These are phyloP conservation scores for Ariolimax columbianus DNA, from an alignment of 2,888 invertebrate genomes.

Conservation along the genomic window DNA sequence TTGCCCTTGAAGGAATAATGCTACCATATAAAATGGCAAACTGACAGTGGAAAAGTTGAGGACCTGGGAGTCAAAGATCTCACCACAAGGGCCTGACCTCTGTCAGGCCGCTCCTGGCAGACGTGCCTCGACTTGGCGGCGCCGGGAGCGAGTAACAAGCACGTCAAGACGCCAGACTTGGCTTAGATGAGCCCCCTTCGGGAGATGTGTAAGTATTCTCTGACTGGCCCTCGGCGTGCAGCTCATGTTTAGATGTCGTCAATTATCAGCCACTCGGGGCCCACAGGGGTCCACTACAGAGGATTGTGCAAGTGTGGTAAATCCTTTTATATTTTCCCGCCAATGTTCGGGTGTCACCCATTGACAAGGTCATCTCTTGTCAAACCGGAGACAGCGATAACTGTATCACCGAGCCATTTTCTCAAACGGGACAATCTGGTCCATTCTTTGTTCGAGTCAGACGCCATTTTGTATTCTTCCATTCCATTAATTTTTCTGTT, in stretches of 20 bases:
- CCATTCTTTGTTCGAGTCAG: not conserved
- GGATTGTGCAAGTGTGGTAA: conserved; percentile 23
- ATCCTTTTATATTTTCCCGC: conserved; percentile 20
- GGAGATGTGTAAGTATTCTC: conserved; percentile 19
- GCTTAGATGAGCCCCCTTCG: not conserved
- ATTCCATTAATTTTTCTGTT: not conserved
- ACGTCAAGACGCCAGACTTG: conserved; percentile 17
- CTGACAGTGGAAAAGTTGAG: not conserved
- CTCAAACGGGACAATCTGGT: not conserved
- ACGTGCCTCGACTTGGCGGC: conserved; percentile 20
- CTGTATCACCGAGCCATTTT: not conserved
- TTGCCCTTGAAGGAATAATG: conserved; percentile 15
- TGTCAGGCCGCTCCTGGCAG: not conserved
- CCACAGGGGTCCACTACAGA: conserved; percentile 18
- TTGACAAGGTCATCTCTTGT: conserved; percentile 12
- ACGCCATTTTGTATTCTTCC: not conserved
- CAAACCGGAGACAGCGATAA: conserved; percentile 8
- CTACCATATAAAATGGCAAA: not conserved
- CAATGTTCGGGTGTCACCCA: conserved; percentile 30
- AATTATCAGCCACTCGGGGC: conserved; percentile 40
- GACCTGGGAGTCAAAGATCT: not conserved
- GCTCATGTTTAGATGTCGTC: conserved; percentile 36
- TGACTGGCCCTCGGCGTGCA: not conserved
- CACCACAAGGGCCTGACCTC: not conserved
- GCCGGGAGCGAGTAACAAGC: conserved; percentile 1